Percentiles rank a stretch among this genome's conserved stretches.
Conservation (phyloP, 2,888 invertebrate species). For the Entomobrya proxima region DNA sequence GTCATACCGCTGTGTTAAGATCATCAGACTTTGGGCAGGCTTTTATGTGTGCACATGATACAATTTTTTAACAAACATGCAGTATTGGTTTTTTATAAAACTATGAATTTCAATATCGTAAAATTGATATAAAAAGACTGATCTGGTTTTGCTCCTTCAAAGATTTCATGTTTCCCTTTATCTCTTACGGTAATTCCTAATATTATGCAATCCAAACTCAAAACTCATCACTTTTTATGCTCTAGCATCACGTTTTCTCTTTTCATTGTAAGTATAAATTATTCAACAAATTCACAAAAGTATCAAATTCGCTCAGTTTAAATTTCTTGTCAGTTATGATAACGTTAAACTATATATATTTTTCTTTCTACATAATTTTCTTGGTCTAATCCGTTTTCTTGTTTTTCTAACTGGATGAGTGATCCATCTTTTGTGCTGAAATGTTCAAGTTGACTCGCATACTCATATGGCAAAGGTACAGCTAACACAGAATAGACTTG, state of each 20-base stretch:
- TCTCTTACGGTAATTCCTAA: background rate
- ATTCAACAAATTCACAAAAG: background rate
- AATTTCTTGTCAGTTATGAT: no score
- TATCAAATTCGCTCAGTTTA: background rate
- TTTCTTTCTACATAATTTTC: no score
- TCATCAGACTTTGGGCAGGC: no score
- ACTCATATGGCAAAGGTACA: background rate
- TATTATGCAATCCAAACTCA: background rate
- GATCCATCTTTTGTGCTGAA: no score
- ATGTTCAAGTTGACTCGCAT: no score
- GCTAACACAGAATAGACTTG: background rate
- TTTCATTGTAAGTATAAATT: background rate
- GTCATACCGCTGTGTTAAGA: background rate
- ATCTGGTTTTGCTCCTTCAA: no score
- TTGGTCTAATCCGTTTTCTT: no score
- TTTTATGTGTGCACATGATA: background rate
- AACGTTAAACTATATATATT: no score
- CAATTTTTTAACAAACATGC: background rate
- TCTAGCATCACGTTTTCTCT: background rate
- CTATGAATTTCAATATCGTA: conserved; percentile 29
- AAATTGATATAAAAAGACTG: background rate
- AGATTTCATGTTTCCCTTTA: background rate
- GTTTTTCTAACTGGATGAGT: no score
- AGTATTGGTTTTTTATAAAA: no score
- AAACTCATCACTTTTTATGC: background rate